Evolutionary conservation across 2,888 invertebrate genomes (phyloP).

Genomic region (Agonopterix heracliana): DNA sequence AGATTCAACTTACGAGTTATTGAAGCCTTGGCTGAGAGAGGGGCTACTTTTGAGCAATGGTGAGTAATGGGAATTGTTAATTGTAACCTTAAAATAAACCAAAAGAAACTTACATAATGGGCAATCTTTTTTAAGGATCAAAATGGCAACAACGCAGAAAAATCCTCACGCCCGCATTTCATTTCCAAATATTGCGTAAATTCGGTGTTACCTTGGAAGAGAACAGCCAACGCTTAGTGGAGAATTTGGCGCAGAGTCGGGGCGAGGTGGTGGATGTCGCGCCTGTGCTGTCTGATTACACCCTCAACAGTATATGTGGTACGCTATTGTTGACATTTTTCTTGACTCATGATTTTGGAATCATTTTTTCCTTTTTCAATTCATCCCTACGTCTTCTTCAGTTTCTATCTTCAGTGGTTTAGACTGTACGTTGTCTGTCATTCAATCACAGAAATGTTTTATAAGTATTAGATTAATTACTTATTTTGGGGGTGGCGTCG

Average conservation of each 20-base stretch:
- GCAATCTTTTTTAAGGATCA: slow-evolving; percentile 34
- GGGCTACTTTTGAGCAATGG: slow-evolving; percentile 68
- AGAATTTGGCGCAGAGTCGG: slow-evolving; percentile 29
- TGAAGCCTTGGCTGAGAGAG: slow-evolving; percentile 67
- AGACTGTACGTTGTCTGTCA: no score
- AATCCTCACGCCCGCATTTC: slow-evolving; percentile 79
- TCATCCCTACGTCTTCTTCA: slow-evolving; percentile 57
- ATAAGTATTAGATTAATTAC: no score
- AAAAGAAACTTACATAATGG: no score
- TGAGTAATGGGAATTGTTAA: slow-evolving; percentile 14
- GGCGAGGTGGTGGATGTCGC: slow-evolving; percentile 51
- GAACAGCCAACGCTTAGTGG: slow-evolving; percentile 51
- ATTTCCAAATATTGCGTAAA: slow-evolving; percentile 76
- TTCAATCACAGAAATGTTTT: no score
- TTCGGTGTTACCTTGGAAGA: slow-evolving; percentile 58
- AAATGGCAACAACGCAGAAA: slow-evolving; percentile 79
- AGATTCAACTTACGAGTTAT: slow-evolving; percentile 63
- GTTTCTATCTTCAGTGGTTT: no score
- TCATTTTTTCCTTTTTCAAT: slow-evolving; percentile 13
- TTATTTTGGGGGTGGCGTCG: no score
- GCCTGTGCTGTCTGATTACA: slow-evolving; percentile 70
- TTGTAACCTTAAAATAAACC: no score
- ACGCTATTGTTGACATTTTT: slow-evolving; percentile 10
- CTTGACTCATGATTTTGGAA: no score
- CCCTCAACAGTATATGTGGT: slow-evolving; percentile 81